Conservation (phyloP, 2,888 invertebrate genomes). For the Brassicogethes aeneus region DNA sequence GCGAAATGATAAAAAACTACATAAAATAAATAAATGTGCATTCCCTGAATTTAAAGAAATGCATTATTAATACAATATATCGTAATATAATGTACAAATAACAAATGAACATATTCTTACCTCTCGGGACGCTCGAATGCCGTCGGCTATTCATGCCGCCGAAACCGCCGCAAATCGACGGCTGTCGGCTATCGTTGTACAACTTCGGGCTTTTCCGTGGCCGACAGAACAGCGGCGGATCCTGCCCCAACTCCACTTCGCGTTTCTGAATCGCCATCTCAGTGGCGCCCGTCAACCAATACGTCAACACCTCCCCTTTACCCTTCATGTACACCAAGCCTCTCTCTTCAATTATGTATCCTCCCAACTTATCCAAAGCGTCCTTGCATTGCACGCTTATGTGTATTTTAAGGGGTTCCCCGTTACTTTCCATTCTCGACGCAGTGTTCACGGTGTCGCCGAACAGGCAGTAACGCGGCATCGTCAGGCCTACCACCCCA, state of each 20-base stretch:
- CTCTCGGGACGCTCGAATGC: conserved; percentile 57
- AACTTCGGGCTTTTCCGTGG: conserved; percentile 72
- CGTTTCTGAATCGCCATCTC: conserved; percentile 74
- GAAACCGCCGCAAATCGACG: conserved; percentile 59
- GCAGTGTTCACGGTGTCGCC: conserved; percentile 92
- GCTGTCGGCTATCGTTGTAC: conserved; percentile 67
- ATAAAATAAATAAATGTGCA: no score
- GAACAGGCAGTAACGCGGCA: conserved; percentile 89
- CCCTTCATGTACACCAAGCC: conserved; percentile 82
- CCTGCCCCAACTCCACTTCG: conserved; percentile 60
- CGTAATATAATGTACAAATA: no score
- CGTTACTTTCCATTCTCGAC: conserved; percentile 87
- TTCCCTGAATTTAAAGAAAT: no score
- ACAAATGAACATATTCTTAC: conserved; percentile 22
- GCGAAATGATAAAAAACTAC: no score
- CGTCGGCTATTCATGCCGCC: conserved; percentile 47
- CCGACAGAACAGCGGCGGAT: conserved; percentile 74
- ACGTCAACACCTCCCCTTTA: conserved; percentile 73
- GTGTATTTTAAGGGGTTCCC: conserved; percentile 82
- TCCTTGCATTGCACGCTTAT: conserved; percentile 76
- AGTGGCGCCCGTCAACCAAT: conserved; percentile 69
- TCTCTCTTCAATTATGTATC: conserved; percentile 72
- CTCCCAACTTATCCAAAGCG: conserved; percentile 73
- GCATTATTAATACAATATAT: no score
- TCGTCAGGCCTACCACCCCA: conserved; percentile 85